Evolutionary conservation across 2,888 invertebrate genomes (phyloP).

Genomic region (Caradrina clavipalpis): DNA sequence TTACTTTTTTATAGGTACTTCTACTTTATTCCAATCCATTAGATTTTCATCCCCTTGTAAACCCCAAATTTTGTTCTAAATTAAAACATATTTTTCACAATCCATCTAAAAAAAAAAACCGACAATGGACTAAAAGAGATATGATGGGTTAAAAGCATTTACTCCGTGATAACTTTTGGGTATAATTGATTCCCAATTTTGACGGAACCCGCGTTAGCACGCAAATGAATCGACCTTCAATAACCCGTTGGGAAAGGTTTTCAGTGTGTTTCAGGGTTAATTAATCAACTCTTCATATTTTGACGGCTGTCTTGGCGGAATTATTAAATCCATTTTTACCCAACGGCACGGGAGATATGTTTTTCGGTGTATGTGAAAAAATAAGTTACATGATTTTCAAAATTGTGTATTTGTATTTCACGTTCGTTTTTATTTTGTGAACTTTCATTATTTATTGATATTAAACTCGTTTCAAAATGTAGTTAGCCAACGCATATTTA

Average conservation of each 20-base stretch:
- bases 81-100: constrained; percentile 25
- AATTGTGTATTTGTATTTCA: neutral
- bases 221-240: constrained; percentile 59
- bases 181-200: constrained; percentile 61
- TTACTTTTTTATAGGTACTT: neutral
- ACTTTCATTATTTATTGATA: no score
- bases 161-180: constrained; percentile 47
- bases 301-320: constrained; percentile 29
- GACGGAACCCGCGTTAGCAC: constrained; percentile 42
- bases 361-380: neutral
- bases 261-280: constrained; percentile 53
- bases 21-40: neutral
- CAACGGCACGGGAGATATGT: neutral
- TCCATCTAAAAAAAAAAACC: constrained; percentile 44
- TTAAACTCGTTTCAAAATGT: no score
- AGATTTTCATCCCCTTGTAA: neutral
- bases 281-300: constrained; percentile 62
- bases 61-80: neutral
- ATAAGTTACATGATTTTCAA: neutral
- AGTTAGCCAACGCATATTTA: no score
- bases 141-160: constrained; percentile 51
- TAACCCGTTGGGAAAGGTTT: constrained; percentile 58
- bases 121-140: constrained; percentile 41
- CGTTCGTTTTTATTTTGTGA: no score
- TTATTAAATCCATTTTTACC: constrained; percentile 19